Percentiles rank a stretch among this genome's conserved stretches.
Conservation (phyloP, 2,797 vertebrate genomes). For the Sebastes nivosus region DNA sequence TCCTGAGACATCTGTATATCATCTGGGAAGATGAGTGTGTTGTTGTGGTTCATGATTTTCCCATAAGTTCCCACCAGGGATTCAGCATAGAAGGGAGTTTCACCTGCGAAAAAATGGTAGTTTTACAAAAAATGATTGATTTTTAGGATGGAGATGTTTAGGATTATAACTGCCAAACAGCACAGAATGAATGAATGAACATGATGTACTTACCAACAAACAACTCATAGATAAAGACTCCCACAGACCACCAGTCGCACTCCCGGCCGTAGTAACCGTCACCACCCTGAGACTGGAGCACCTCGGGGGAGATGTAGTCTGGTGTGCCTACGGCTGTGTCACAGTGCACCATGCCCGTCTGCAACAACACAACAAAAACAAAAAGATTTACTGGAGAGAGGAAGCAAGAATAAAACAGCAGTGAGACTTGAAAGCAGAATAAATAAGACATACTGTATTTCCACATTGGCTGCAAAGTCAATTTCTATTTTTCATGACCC, state of each 20-base stretch:
- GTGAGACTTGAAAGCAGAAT: not conserved
- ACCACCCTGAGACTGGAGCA: constrained; percentile 94
- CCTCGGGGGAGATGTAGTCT: constrained; percentile 98
- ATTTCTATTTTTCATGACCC: not conserved
- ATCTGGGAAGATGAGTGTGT: constrained; percentile 91
- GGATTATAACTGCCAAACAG: not conserved
- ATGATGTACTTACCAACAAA: constrained; percentile 89
- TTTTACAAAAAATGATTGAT: not conserved
- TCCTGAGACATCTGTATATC: constrained; percentile 92
- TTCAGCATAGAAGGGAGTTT: constrained; percentile 98
- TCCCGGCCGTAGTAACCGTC: constrained; percentile 94
- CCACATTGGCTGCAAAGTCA: not conserved
- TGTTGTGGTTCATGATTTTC: constrained; percentile 99
- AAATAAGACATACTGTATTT: not conserved
- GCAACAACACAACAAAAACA: constrained; percentile 36
- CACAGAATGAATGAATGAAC: not conserved
- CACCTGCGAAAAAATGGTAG: constrained; percentile 78
- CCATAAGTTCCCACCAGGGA: constrained; percentile 97
- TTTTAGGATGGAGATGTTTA: not conserved
- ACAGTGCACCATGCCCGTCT: constrained; percentile 96
- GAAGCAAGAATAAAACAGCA: not conserved
- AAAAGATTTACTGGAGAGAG: not conserved
- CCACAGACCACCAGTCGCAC: constrained; percentile 99
- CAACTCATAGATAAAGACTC: constrained; percentile 96
- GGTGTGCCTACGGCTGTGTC: constrained; percentile 98